These are phyloP conservation scores for Dissostichus mawsoni DNA, from an alignment of 2,113 vertebrate species.

Conservation along the genomic window DNA sequence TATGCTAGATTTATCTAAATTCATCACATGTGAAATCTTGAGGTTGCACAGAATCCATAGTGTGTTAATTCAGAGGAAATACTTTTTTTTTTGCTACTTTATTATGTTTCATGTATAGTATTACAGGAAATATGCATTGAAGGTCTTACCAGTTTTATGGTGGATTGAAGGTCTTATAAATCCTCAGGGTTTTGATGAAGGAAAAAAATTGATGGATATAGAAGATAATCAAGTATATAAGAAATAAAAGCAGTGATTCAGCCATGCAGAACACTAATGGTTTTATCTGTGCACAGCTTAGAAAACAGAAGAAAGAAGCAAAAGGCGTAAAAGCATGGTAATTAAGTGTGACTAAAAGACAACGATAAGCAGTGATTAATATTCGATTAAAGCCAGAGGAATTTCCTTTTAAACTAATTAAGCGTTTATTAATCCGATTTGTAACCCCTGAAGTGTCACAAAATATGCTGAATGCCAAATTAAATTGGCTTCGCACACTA, in stretches of 20 bases:
- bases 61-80: constrained; percentile 22
- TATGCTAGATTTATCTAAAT: constrained; percentile 28
- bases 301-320: constrained; percentile 38
- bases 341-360: constrained; percentile 86
- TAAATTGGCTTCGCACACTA: constrained; percentile 62
- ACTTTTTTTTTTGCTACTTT: background rate
- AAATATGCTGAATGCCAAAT: constrained; percentile 79
- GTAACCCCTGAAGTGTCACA: constrained; percentile 84
- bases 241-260: constrained; percentile 67
- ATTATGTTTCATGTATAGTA: constrained; percentile 24
- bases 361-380: constrained; percentile 86
- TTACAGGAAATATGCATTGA: constrained; percentile 22
- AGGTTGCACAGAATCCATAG: constrained; percentile 8
- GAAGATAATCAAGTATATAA: constrained; percentile 54
- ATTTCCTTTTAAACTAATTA: constrained; percentile 85
- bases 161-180: constrained; percentile 34
- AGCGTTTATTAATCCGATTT: constrained; percentile 85
- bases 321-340: constrained; percentile 73
- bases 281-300: constrained; percentile 46
- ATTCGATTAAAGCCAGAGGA: constrained; percentile 85
- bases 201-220: constrained; percentile 33
- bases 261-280: constrained; percentile 53
- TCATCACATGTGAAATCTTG: constrained; percentile 3
- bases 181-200: constrained; percentile 11
- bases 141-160: constrained; percentile 10